Evolutionary conservation across 2,888 invertebrate species (phyloP).

Genomic region (Amiota mariae): DNA sequence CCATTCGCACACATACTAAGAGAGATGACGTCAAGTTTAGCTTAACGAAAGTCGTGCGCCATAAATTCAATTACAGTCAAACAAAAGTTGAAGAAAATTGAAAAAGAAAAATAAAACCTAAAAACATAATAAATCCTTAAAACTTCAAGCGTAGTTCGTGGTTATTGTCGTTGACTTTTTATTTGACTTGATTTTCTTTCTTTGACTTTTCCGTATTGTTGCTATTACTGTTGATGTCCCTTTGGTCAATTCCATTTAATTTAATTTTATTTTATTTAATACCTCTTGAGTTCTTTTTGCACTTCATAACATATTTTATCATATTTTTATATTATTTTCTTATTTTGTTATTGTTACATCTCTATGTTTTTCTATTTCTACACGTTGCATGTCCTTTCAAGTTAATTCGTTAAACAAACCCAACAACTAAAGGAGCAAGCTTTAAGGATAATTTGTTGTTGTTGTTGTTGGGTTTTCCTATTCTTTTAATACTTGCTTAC

Average conservation of each 20-base stretch:
- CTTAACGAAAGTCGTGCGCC: conserved; percentile 8
- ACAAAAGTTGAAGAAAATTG: conserved; percentile 29
- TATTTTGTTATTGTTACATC: conserved; percentile 26
- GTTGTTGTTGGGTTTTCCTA: conserved; percentile 16
- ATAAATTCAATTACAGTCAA: conserved; percentile 35
- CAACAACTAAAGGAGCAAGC: conserved; percentile 32
- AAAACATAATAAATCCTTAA: conserved; percentile 28
- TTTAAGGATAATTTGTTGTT: conserved; percentile 60
- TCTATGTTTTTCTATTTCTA: conserved; percentile 15
- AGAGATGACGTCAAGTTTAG: too few relatives aligned
- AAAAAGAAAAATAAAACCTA: background rate
- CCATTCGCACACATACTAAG: background rate
- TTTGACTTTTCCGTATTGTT: background rate
- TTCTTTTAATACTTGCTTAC: background rate
- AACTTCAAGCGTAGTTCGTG: conserved; percentile 14
- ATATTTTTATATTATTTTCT: conserved; percentile 10
- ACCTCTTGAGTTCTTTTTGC: conserved; percentile 55
- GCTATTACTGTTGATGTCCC: conserved; percentile 32
- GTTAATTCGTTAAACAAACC: conserved; percentile 1
- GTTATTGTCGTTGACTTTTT: background rate
- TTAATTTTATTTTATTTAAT: conserved; percentile 63
- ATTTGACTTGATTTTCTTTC: conserved; percentile 1
- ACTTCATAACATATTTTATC: conserved; percentile 34
- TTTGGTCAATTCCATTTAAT: conserved; percentile 67
- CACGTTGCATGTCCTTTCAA: conserved; percentile 23